Base-by-base conservation (phyloP, 2,113 vertebrate genomes). In the Helogale parvula region DNA sequence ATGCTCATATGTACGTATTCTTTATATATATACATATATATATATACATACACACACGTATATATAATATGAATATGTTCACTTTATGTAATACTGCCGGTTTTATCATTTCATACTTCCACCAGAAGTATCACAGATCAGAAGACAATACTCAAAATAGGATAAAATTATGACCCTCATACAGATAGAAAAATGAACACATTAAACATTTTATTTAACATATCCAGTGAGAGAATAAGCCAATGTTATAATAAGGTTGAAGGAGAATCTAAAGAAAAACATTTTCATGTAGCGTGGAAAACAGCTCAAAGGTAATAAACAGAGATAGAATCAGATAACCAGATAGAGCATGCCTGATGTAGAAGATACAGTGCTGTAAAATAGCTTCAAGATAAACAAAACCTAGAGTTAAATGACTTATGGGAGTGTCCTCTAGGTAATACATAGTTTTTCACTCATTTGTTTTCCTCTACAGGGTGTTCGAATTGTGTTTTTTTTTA, bases 201-300 rank as follows among this genome's bases (percentile, higher is more conserved):
- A 0, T 38, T 88, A 84, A 96, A 54, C 17, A 84, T 80, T 54
- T 60, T 71, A 86, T 83, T 88, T 92, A 92, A 50, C 29, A 71
- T 10, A 76, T 85, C 76, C 77, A 88, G 19, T 31, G 23, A 91
- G 27, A 47, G 29, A 94, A 65, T 16, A 57, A 8, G 21, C 9
- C 23, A 7, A 57, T 50, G 25, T 54, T 91, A 92, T 65, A 85
- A 76, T 90, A 7, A 47, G 31, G 69, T 97, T 81, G 68, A 94
- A 86, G 83, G 27, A 80, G 54, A 72, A 60, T 31, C 21, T 25
- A 82, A 86, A 63, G 9, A 21, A n/a, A 47, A 31, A 5, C 4
- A 31, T 21, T 77, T 52, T 93, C 41, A 47, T 38, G 25, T 65
- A 15, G 6, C 38, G 3, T 29, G 60, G n/a, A 77, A 93, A 97